A percentile compares a stretch with the other conserved stretches of the same genome.
Evolutionary conservation across 2,113 vertebrate genomes (phyloP).

Genomic region (Strigops habroptila): DNA sequence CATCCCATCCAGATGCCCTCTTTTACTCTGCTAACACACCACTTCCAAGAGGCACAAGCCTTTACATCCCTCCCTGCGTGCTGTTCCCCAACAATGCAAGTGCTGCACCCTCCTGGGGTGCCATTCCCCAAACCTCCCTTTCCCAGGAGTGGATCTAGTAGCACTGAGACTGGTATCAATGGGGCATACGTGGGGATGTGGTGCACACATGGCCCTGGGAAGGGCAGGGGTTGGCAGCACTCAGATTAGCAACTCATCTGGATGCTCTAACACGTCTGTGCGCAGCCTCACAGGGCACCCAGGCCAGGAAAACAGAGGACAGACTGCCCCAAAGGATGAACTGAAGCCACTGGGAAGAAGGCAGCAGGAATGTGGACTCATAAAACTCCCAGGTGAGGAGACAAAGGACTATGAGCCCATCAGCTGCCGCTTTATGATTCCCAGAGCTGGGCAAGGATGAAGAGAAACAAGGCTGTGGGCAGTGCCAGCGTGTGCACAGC

Average conservation of each 20-base stretch:
- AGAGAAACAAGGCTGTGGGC: not conserved
- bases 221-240: not conserved
- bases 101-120: not conserved
- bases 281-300: not conserved
- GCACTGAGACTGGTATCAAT: fast-evolving
- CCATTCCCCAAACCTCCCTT: not conserved
- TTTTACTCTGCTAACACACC: not conserved
- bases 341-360: not conserved
- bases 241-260: fast-evolving
- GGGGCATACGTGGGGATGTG: fast-evolving
- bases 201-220: not conserved
- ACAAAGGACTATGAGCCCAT: not conserved
- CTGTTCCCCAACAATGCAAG: not conserved
- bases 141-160: not conserved
- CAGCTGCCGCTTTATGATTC: fast-evolving
- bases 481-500: not conserved
- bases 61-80: not conserved
- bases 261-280: not conserved
- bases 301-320: not conserved
- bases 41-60: not conserved
- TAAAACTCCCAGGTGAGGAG: not conserved
- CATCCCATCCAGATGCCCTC: not conserved
- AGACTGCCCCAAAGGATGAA: not conserved
- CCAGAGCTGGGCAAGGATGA: not conserved
- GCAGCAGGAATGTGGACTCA: not conserved